Evolutionary conservation across 2,113 vertebrate species (phyloP).

Genomic region (Limnothrissa miodon): DNA sequence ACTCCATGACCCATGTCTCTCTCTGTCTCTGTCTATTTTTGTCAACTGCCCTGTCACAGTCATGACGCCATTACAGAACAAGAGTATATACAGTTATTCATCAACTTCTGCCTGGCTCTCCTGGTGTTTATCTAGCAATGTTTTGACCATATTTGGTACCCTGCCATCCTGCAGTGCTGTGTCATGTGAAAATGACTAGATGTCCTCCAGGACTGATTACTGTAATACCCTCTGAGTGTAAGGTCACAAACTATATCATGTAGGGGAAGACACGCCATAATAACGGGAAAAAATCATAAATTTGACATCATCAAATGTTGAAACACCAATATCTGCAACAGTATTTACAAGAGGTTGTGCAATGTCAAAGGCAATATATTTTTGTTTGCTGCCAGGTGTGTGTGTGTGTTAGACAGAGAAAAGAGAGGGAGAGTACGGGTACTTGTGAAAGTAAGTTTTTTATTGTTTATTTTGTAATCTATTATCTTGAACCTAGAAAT

Average conservation of each 20-base stretch:
- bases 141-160: constrained; percentile 32
- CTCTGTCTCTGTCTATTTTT: not conserved
- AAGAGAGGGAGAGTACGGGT: too few relatives aligned
- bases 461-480: too few relatives aligned
- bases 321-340: not conserved
- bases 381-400: too few relatives aligned
- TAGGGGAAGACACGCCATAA: not conserved
- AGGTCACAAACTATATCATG: not conserved
- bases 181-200: constrained; percentile 12
- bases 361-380: too few relatives aligned
- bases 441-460: too few relatives aligned
- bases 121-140: not conserved
- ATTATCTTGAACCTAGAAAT: too few relatives aligned
- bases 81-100: not conserved
- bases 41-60: not conserved
- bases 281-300: not conserved
- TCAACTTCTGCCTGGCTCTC: not conserved
- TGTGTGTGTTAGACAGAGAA: too few relatives aligned
- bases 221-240: not conserved
- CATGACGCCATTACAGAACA: not conserved
- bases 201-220: not conserved
- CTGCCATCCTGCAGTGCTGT: not conserved
- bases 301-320: not conserved
- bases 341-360: not conserved
- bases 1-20: not conserved